Conservation (phyloP, 2,888 invertebrate genomes). For the Plebejus melissa region DNA sequence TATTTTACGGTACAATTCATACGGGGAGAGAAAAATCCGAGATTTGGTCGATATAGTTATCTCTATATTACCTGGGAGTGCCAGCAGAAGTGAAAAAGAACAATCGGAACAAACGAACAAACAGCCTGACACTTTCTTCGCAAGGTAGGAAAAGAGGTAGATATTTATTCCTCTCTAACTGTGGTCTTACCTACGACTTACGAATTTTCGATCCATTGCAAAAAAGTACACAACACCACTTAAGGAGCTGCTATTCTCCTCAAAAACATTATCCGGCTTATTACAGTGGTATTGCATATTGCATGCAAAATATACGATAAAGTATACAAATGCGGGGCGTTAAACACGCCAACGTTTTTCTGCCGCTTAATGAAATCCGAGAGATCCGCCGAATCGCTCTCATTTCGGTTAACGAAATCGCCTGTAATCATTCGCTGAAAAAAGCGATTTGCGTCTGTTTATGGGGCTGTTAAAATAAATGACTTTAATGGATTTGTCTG, state of each 20-base stretch:
- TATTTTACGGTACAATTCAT: no score
- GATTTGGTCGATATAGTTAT: no score
- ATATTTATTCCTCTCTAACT: no score
- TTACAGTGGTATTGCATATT: neutral
- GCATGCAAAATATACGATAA: neutral
- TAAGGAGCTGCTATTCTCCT: neutral
- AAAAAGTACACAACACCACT: no score
- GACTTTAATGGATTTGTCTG: constrained; percentile 25
- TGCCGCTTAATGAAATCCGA: constrained; percentile 28
- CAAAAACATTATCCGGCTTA: neutral
- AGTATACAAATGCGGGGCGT: constrained; percentile 1
- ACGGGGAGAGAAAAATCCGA: no score
- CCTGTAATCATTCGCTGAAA: constrained; percentile 27
- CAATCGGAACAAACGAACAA: no score
- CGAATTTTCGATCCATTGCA: no score
- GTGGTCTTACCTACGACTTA: no score
- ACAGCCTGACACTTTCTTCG: no score
- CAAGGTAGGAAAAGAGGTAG: no score
- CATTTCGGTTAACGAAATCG: constrained; percentile 29
- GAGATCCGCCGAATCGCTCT: constrained; percentile 29
- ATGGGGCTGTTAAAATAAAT: constrained; percentile 28
- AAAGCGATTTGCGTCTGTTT: constrained; percentile 29
- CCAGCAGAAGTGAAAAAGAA: no score
- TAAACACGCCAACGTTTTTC: constrained; percentile 23
- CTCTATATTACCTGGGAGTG: no score